Evolutionary conservation across 1,140 invertebrate species (phyloP).

Genomic region (Drosophila bocqueti): DNA sequence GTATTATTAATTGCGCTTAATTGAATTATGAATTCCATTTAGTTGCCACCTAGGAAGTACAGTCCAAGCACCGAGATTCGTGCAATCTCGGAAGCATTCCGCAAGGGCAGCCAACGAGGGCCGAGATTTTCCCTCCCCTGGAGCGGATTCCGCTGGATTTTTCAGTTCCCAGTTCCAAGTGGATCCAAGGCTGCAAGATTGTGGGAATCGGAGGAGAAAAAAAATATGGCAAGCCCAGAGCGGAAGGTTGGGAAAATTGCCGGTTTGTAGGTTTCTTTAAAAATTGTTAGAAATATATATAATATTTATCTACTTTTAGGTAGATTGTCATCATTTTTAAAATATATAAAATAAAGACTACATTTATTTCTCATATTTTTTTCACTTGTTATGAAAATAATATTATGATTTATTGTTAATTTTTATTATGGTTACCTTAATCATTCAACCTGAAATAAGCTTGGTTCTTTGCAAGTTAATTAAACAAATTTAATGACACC

Average conservation of each 20-base stretch:
- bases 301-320: not conserved
- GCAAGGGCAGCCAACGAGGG: constrained; percentile 55
- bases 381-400: too few relatives aligned
- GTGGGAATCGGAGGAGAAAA: constrained; percentile 32
- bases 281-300: not conserved
- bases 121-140: constrained; percentile 26
- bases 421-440: not conserved
- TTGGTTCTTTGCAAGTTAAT: not conserved
- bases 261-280: not conserved
- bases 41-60: constrained; percentile 54
- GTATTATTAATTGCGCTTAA: constrained; percentile 80
- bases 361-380: too few relatives aligned
- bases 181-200: constrained; percentile 37
- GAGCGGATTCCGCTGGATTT: not conserved
- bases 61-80: constrained; percentile 53
- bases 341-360: not conserved
- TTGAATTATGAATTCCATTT: constrained; percentile 81
- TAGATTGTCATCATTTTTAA: fast-evolving
- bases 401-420: not conserved
- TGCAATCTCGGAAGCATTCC: constrained; percentile 64
- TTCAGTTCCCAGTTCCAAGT: constrained; percentile 3
- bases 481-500: constrained; percentile 3
- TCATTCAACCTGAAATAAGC: constrained; percentile 18
- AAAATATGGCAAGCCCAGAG: constrained; percentile 6
- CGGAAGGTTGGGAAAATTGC: constrained; percentile 33